Evolutionary conservation across 2,113 vertebrate species (phyloP), one percentile per base, ranked within the genome.

Genomic region (Pyxicephalus adspersus): DNA sequence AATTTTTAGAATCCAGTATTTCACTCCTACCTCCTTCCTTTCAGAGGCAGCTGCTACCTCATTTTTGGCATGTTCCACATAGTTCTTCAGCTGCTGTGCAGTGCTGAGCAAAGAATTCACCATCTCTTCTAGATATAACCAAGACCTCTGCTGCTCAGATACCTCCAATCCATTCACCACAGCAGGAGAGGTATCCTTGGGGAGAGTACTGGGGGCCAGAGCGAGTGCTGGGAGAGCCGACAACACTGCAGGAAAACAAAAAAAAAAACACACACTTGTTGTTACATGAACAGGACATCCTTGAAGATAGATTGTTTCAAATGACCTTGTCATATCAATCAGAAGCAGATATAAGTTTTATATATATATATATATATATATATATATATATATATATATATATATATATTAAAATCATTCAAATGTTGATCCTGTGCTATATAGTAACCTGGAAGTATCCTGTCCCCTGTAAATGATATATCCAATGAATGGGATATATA

Each of bases 41-140:
- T 91, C 91, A 0, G 86, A 84, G 0, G 91, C 93, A 0, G 86
- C 84, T 0, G 91, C 93, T 0, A 89, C 92, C 55, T 92, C 93
- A 0, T 84, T 86, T 66, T 95, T 98, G 83, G 95, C 95, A 85
- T 99, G 97, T 34, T 97, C 94, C 0, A 99, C 95, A 51, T 98
- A 86, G 0, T 87, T 89, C 89, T 98, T 98, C 83, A 99, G 94
- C 86, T 99, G 96, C 91, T 98, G 97, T 0, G 95, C 95, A 0
- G 95, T 97, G 90, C 5, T 94, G 83, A 98, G 89, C 86, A 99
- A 84, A 0, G 95, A 97, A 82, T 96, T 96, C 81, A 96, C 96
- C 86, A 94, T 92, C 87, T 98, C 97, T 61, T 99, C 98, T 85
- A 99, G 87, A 92, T 96, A 96, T 1, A 95, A 81, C 98, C 98